Conservation (phyloP, 1,140 invertebrate genomes). For the Drusus annulatus region DNA sequence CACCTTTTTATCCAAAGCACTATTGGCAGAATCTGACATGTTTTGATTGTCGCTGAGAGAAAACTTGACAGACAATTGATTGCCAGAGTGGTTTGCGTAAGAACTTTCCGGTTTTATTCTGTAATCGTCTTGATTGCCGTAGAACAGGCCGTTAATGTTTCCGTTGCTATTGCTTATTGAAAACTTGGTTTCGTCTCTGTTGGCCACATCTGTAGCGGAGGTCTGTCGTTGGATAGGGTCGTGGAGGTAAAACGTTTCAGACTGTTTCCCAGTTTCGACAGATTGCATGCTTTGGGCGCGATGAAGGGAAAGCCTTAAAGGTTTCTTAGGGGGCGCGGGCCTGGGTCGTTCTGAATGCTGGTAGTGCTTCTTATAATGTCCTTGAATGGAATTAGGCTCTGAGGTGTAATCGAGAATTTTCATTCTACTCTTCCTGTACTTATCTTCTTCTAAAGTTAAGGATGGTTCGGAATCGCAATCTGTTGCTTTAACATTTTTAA, state of each 20-base stretch:
- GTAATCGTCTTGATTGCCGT: slow-evolving; percentile 43
- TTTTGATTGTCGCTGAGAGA: slow-evolving; percentile 46
- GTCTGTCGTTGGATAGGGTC: slow-evolving; percentile 49
- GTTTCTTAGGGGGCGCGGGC: slow-evolving; percentile 88
- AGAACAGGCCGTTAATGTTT: slow-evolving; percentile 39
- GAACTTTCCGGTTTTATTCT: slow-evolving; percentile 42
- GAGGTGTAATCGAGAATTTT: slow-evolving; percentile 72
- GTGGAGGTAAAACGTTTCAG: slow-evolving; percentile 55
- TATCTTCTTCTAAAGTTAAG: slow-evolving; percentile 67
- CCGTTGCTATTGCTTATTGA: slow-evolving; percentile 46
- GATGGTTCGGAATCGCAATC: slow-evolving; percentile 78
- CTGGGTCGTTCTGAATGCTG: slow-evolving; percentile 67
- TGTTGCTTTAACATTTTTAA: slow-evolving; percentile 76
- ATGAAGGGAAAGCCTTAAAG: slow-evolving; percentile 84
- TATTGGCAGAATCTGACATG: slow-evolving; percentile 14
- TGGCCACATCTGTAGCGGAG: slow-evolving; percentile 40
- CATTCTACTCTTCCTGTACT: slow-evolving; percentile 52
- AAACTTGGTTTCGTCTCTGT: slow-evolving; percentile 50
- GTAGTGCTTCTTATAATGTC: slow-evolving; percentile 69
- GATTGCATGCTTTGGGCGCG: slow-evolving; percentile 86
- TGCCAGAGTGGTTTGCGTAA: slow-evolving; percentile 24
- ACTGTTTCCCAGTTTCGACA: slow-evolving; percentile 65
- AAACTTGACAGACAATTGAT: slow-evolving; percentile 42
- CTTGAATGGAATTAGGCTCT: slow-evolving; percentile 69
- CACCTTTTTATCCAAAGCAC: slow-evolving; percentile 35